These are phyloP conservation scores for Hemicrepidius hirtus DNA, from an alignment of 2,888 invertebrate species.

Conservation along the genomic window DNA sequence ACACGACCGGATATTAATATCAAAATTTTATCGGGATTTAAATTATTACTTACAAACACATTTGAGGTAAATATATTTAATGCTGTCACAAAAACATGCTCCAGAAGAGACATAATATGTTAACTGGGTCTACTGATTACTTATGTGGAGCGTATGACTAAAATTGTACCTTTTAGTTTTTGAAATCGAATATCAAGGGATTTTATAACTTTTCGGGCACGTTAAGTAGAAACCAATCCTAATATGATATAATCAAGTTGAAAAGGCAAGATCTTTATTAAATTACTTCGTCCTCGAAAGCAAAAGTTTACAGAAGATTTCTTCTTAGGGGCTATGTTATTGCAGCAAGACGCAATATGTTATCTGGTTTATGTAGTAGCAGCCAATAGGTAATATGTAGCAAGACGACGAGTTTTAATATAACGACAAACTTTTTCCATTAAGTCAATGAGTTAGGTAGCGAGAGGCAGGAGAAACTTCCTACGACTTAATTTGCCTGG, in stretches of 20 bases:
- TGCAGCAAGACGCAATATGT: slow-evolving; percentile 61
- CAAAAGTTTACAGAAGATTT: slow-evolving; percentile 36
- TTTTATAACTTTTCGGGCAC: neutral
- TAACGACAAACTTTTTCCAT: slow-evolving; percentile 69
- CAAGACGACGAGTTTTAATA: slow-evolving; percentile 65
- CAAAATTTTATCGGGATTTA: neutral
- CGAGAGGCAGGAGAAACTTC: slow-evolving; percentile 44
- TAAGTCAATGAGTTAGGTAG: slow-evolving; percentile 65
- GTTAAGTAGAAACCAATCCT: neutral
- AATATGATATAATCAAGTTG: slow-evolving; percentile 34
- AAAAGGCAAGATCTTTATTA: slow-evolving; percentile 22
- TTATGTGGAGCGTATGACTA: too few species aligned
- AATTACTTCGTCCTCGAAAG: slow-evolving; percentile 8
- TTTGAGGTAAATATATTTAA: too few species aligned
- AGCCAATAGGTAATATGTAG: slow-evolving; percentile 65
- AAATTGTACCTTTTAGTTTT: neutral
- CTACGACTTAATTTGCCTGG: slow-evolving; percentile 53
- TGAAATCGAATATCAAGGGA: neutral
- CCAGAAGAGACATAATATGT: too few species aligned
- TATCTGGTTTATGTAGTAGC: slow-evolving; percentile 65
- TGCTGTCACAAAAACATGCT: too few species aligned
- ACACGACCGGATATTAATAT: neutral
- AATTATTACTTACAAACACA: too few species aligned
- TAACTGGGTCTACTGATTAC: too few species aligned
- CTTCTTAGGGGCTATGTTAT: slow-evolving; percentile 44